A percentile compares a stretch with the other conserved stretches of the same genome.
These are phyloP conservation scores for Laspeyria flexula DNA, from an alignment of 2,888 invertebrate species.

Conservation along the genomic window DNA sequence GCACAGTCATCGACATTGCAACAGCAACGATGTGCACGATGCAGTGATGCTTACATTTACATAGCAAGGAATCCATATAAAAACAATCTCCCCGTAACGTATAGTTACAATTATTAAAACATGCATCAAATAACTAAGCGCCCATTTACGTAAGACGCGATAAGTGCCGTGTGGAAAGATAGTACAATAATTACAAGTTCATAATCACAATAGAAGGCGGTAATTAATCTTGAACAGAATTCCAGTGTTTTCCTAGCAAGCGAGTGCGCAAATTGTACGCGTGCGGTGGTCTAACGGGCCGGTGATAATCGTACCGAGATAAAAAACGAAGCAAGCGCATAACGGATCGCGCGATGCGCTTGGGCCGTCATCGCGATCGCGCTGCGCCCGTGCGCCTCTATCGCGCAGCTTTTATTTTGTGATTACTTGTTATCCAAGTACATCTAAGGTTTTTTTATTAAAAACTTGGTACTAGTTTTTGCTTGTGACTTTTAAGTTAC, in stretches of 20 bases:
- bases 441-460: slow-evolving; percentile 25
- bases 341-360: slow-evolving; percentile 76
- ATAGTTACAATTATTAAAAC: slow-evolving; percentile 22
- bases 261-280: slow-evolving; percentile 62
- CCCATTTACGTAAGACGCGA: slow-evolving; percentile 26
- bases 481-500: background rate
- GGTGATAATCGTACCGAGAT: slow-evolving; percentile 71
- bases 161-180: slow-evolving; percentile 29
- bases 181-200: slow-evolving; percentile 36
- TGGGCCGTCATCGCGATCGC: slow-evolving; percentile 67
- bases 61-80: slow-evolving; percentile 17
- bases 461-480: slow-evolving; percentile 13
- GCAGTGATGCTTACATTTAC: slow-evolving; percentile 9
- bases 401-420: slow-evolving; percentile 32
- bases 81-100: slow-evolving; percentile 11
- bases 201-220: slow-evolving; percentile 42
- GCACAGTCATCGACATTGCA: background rate
- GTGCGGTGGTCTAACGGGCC: slow-evolving; percentile 74
- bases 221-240: slow-evolving; percentile 59
- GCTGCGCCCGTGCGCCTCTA: slow-evolving; percentile 36
- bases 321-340: slow-evolving; percentile 72
- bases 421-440: slow-evolving; percentile 36
- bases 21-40: background rate
- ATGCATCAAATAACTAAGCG: slow-evolving; percentile 32
- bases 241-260: slow-evolving; percentile 55